A percentile compares a stretch with the other conserved stretches of the same genome.
Conservation (phyloP, 1,140 invertebrate species). For the Watersipora subatra region DNA sequence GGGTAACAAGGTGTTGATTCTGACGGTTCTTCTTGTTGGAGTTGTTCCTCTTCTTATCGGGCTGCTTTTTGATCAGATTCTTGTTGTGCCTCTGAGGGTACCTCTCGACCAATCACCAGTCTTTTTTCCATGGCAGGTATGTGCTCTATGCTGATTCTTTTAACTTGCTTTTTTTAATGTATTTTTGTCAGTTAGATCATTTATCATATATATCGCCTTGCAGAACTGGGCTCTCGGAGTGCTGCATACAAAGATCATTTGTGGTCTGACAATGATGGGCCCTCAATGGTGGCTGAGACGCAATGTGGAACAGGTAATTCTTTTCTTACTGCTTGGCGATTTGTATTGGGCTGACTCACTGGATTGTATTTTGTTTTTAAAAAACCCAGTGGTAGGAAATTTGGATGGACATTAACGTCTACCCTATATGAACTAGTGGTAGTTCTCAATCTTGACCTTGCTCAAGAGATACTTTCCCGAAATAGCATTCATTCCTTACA, state of each 20-base stretch:
- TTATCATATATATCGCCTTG: conserved; percentile 5
- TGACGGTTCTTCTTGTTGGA: conserved; percentile 61
- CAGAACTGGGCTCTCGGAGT: conserved; percentile 92
- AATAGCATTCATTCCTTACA: too few species aligned
- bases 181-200: neutral
- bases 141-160: too few species aligned
- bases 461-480: too few species aligned
- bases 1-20: conserved; percentile 50
- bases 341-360: neutral
- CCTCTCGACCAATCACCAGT: conserved; percentile 85
- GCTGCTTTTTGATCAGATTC: conserved; percentile 72
- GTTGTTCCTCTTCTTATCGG: conserved; percentile 85
- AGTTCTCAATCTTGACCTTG: too few species aligned
- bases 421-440: too few species aligned
- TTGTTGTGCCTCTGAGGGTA: conserved; percentile 82
- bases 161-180: neutral
- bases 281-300: conserved; percentile 84
- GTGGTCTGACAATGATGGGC: conserved; percentile 89
- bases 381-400: too few species aligned
- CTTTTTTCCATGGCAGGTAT: conserved; percentile 61
- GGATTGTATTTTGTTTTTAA: conserved; percentile 1
- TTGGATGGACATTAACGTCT: too few species aligned
- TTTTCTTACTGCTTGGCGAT: neutral
- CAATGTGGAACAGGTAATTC: conserved; percentile 74
- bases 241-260: conserved; percentile 93